These are phyloP conservation scores for Campylomormyrus tamandua DNA, from an alignment of 2,113 vertebrate species.

Conservation along the genomic window DNA sequence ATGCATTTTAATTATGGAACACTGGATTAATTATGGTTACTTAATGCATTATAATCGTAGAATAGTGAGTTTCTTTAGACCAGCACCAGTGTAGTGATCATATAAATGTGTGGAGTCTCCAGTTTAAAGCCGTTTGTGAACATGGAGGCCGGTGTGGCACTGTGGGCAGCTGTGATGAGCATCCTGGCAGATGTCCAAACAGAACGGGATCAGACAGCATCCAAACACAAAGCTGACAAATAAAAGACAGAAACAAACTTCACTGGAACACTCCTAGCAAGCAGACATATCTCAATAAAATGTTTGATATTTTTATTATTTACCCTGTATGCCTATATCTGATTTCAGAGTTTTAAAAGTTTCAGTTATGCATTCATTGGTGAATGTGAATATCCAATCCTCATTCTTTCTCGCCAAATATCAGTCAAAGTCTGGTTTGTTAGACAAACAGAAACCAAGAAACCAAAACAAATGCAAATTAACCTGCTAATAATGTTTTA, in stretches of 20 bases:
- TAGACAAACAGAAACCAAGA: background rate
- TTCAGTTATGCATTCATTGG: background rate
- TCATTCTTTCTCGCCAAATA: background rate
- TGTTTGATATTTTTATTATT: background rate
- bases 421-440: background rate
- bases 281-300: background rate
- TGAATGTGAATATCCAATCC: background rate
- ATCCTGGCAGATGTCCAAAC: conserved; percentile 47
- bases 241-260: background rate
- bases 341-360: background rate
- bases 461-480: background rate
- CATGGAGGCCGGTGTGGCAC: conserved; percentile 25
- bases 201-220: conserved; percentile 52
- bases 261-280: background rate
- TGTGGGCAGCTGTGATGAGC: conserved; percentile 45
- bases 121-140: background rate
- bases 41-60: background rate
- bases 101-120: background rate
- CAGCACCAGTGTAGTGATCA: background rate
- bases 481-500: background rate
- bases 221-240: conserved; percentile 41
- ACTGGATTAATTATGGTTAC: background rate
- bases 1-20: background rate
- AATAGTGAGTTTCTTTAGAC: background rate
- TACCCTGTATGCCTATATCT: background rate